Percentiles rank a stretch among this genome's conserved stretches.
Evolutionary conservation across 2,113 vertebrate species (phyloP).

Genomic region (Lycaon pictus): DNA sequence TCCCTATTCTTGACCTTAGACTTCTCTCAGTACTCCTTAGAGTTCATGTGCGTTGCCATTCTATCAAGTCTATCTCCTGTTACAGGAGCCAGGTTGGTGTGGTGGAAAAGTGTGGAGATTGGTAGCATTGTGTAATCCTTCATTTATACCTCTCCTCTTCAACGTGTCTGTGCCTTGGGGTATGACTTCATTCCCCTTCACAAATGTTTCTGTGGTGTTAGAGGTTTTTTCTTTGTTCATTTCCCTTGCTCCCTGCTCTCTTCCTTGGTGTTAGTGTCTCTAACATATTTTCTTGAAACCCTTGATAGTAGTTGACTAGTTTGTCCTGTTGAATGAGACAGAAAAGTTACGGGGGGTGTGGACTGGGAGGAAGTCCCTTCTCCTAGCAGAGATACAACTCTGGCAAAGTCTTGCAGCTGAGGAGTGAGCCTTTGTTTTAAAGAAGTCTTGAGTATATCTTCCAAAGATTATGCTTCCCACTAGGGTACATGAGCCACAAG

Average conservation of each 20-base stretch:
- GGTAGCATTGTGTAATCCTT: neutral
- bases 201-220: neutral
- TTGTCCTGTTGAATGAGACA: neutral
- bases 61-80: neutral
- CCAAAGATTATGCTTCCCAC: neutral
- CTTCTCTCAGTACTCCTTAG: neutral
- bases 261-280: neutral
- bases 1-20: neutral
- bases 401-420: neutral
- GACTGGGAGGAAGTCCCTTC: neutral
- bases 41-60: neutral
- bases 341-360: neutral
- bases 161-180: neutral
- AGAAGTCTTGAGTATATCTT: neutral
- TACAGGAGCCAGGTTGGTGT: neutral
- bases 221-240: neutral
- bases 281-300: neutral
- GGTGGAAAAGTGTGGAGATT: neutral
- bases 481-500: neutral
- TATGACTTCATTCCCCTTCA: no score
- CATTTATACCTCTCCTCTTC: neutral
- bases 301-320: neutral
- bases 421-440: neutral
- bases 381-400: neutral
- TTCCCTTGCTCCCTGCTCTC: neutral